Evolutionary conservation across 2,888 invertebrate genomes (phyloP), one percentile per base, ranked within the genome.

Genomic region (Drosophila fulvimacula): DNA sequence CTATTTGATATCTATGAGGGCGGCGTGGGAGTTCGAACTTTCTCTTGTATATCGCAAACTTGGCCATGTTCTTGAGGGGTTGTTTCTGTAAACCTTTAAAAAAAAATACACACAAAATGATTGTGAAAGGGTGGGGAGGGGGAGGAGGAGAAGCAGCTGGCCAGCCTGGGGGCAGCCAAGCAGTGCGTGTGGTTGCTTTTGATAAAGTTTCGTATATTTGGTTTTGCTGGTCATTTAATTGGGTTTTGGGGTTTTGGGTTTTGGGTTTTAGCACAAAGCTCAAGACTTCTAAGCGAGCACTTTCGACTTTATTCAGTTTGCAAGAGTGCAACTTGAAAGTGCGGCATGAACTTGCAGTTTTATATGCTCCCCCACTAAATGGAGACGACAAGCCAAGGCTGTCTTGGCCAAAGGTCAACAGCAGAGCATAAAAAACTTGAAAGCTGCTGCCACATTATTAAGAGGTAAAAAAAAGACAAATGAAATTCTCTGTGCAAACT

Each of bases 171-270:
- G 7, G 15, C 7, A 10, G 21, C 10, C n/a, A 11, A 15, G 27
- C 38, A 21, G 19, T 19, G 1, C 27, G 17, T 27, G 53, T 41
- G 36, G 30, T 27, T 56, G 61, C 59, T 56, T 76, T 69, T 63
- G 64, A 62, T 57, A 64, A 76, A 80, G 66, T 80, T 76, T 64
- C 2, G 32, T 53, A 13, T 69, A 62, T 69, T 69, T 62, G 62
- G 39, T 69, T 67, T 77, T 69, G 66, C 44, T 67, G 77, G 71
- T 70, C 75, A 71, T 68, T 69, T 81, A 69, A 77, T 77, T 77
- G 81, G 69, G 69, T 79, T 75, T 69, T 21, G 39, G 52, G 52
- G 24, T 36, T 51, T 39, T 9, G 10, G 30, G 30, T 24, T 39
- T 51, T 39, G 30, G 30, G 30, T 30, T 39, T 51, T 39, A 62